Base-by-base conservation (phyloP, 2,888 invertebrate genomes). In the Papilio protenor region DNA sequence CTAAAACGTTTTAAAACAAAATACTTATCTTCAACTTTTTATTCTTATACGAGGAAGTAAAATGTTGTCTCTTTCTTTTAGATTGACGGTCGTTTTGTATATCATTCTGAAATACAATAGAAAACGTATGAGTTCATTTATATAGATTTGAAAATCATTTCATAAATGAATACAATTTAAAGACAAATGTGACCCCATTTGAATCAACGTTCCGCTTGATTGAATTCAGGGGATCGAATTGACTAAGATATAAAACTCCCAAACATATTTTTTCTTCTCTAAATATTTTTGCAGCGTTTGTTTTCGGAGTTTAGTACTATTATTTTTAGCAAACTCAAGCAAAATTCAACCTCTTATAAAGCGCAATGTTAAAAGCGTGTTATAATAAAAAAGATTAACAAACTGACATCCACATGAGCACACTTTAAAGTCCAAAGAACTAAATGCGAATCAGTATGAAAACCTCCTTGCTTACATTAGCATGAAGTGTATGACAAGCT, bases 161-260 rank as follows among this genome's bases (percentile, higher is more conserved):
- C 86, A 80, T 86, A 91, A 94, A 94, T 93, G 94, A 93, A 91
- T 89, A 91, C 93, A 94, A 94, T 94, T 93, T 93, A 88, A 90
- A 92, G 91, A 93, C 87, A 90, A 90, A 94, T 94, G 91, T 85
- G 87, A 87, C 89, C 89, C 87, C 87, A 90, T 94, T 91, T 90
- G 88, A 89, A 89, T 89, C 88, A 88, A 86, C 87, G 88, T 90
- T 85, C 85, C 86, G 82, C 84, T 82, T 86, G 86, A 88, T 91
- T 90, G 87, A 85, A 87, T 86, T 86, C 87, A 5, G 47, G 70
- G 57, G 27, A 55, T 66, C 16, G 18, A 73, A 27, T 27, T n/a
- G 61, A 16, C 64, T 59, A 5, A 45, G 21, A 73, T 14, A 59
- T 10, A n/a, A 59, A 21, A 52, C 16, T 14, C 16, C 23, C 16